Evolutionary conservation across 1,140 invertebrate species (phyloP).

Genomic region (Drosophila saltans): DNA sequence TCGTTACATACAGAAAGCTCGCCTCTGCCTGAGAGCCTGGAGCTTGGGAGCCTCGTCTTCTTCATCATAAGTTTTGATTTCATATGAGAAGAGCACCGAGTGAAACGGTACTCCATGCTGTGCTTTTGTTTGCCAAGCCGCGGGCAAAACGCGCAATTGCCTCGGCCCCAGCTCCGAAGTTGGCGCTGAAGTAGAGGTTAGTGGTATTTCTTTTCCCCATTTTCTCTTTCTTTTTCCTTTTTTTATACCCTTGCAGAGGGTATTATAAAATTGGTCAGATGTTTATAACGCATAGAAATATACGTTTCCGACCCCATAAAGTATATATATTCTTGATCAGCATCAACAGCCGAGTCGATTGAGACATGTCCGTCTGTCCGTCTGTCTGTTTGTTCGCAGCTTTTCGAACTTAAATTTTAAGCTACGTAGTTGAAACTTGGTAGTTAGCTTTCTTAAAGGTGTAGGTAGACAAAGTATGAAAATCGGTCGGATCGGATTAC

Average conservation of each 20-base stretch:
- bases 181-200: neutral
- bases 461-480: no score
- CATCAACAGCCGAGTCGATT: no score
- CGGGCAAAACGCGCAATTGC: slow-evolving; percentile 51
- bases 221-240: slow-evolving; percentile 19
- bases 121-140: slow-evolving; percentile 73
- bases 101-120: slow-evolving; percentile 43
- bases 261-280: no score
- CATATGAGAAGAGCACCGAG: slow-evolving; percentile 19
- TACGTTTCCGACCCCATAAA: no score
- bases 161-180: slow-evolving; percentile 31
- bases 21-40: slow-evolving; percentile 32
- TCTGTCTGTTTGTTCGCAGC: no score
- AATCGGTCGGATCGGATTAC: no score
- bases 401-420: no score
- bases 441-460: no score
- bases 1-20: slow-evolving; percentile 36
- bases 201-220: neutral
- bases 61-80: slow-evolving; percentile 72
- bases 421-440: no score
- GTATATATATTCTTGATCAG: no score
- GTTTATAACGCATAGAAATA: no score
- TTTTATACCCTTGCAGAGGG: neutral
- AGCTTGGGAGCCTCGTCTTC: slow-evolving; percentile 23
- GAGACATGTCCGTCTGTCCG: no score